phyloP scores from a whole-genome alignment of 2,888 invertebrate species.

The Dinocampus coccinellae region DNA sequence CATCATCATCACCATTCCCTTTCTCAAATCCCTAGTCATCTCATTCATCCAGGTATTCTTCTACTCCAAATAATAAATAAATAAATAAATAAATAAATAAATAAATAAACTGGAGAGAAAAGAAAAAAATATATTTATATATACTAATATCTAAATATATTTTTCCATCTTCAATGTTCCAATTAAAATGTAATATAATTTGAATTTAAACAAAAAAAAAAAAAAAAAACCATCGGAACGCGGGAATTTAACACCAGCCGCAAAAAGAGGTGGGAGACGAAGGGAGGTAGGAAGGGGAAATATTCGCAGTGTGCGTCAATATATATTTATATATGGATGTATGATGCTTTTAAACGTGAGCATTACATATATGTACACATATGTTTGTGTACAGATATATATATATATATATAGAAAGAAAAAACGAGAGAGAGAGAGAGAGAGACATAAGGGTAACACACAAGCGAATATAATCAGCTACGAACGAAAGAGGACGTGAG shows the following conservation, averaged over 20 bases:
- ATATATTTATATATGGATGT: not conserved
- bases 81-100: not conserved
- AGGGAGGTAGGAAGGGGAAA: too few relatives aligned
- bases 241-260: conserved; percentile 4
- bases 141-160: too few relatives aligned
- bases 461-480: not conserved
- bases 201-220: conserved; percentile 2
- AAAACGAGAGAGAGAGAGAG: too few relatives aligned
- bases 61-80: not conserved
- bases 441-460: not conserved
- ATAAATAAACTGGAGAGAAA: too few relatives aligned
- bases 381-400: not conserved
- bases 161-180: not conserved
- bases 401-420: too few relatives aligned
- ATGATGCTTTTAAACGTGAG: not conserved
- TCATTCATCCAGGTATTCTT: not conserved
- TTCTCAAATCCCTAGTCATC: not conserved
- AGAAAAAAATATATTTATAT: too few relatives aligned
- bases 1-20: not conserved
- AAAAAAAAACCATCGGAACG: conserved; percentile 23
- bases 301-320: conserved; percentile 17
- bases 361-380: not conserved
- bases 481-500: conserved; percentile 6
- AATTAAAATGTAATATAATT: not conserved
- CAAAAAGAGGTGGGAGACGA: not conserved